Evolutionary conservation across 1,140 invertebrate genomes (phyloP).

Genomic region (Neodiprion pinetum): DNA sequence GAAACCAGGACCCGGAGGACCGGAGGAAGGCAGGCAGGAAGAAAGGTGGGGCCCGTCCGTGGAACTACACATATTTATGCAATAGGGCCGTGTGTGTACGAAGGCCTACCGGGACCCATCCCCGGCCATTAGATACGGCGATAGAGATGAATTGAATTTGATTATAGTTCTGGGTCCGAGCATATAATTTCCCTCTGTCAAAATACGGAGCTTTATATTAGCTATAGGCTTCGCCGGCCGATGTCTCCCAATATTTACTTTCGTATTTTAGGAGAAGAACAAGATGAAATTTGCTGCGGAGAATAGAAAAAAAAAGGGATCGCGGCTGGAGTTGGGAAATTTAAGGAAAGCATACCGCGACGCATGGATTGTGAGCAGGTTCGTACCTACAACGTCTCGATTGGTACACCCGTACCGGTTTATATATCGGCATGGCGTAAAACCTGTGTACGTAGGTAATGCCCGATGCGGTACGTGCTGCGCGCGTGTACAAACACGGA

Average conservation of each 20-base stretch:
- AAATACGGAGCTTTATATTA: slow-evolving; percentile 34
- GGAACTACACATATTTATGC: slow-evolving; percentile 19
- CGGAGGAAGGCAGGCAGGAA: neutral
- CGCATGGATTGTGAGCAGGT: too few species aligned
- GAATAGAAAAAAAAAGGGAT: neutral
- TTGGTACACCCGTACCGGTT: too few species aligned
- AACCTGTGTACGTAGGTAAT: too few species aligned
- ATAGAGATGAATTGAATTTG: slow-evolving; percentile 47
- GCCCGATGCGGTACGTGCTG: too few species aligned
- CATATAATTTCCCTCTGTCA: slow-evolving; percentile 47
- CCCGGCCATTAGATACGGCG: slow-evolving; percentile 28
- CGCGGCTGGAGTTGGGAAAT: too few species aligned
- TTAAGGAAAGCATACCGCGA: too few species aligned
- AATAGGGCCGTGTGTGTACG: slow-evolving; percentile 1
- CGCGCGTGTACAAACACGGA: too few species aligned
- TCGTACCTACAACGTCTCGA: too few species aligned
- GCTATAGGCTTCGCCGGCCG: neutral
- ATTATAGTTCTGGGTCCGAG: slow-evolving; percentile 34
- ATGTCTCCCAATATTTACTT: neutral
- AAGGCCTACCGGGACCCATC: slow-evolving; percentile 5
- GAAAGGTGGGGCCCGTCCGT: neutral
- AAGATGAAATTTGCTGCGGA: neutral
- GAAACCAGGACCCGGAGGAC: slow-evolving; percentile 21
- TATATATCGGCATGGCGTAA: too few species aligned
- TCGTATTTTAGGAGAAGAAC: neutral